Percentiles rank a stretch among this genome's conserved stretches.
phyloP scores from a whole-genome alignment of 2,888 invertebrate genomes.

The Epinotia demarniana region DNA sequence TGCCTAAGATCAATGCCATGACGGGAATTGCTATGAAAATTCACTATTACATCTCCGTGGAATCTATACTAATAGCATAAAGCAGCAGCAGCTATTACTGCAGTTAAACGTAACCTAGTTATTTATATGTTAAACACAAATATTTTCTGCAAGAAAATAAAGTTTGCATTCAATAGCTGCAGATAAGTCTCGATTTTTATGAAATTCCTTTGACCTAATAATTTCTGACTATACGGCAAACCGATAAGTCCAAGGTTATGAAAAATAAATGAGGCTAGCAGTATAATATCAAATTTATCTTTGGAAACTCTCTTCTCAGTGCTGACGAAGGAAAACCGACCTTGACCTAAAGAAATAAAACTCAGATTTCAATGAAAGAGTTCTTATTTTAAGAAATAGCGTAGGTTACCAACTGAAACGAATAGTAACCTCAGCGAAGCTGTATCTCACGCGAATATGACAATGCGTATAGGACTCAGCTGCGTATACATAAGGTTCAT shows the following conservation, averaged over 20 bases:
- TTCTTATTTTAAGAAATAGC: neutral
- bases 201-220: slow-evolving; percentile 8
- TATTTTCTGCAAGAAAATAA: neutral
- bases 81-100: no score
- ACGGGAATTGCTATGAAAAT: no score
- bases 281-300: slow-evolving; percentile 19
- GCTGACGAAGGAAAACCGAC: slow-evolving; percentile 3
- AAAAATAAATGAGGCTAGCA: slow-evolving; percentile 19
- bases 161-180: neutral
- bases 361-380: neutral
- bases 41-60: no score
- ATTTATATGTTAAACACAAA: neutral
- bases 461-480: neutral
- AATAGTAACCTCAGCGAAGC: slow-evolving; percentile 1
- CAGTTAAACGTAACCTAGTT: no score
- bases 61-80: no score
- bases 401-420: neutral
- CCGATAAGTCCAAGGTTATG: slow-evolving; percentile 26
- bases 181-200: neutral
- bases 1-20: no score
- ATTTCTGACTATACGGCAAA: slow-evolving; percentile 10
- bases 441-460: neutral
- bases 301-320: slow-evolving; percentile 5
- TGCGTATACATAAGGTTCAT: neutral
- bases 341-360: neutral